Evolutionary conservation across 2,888 invertebrate species (phyloP), one percentile per base, ranked within the genome.

Genomic region (Linnaemya tessellans): DNA sequence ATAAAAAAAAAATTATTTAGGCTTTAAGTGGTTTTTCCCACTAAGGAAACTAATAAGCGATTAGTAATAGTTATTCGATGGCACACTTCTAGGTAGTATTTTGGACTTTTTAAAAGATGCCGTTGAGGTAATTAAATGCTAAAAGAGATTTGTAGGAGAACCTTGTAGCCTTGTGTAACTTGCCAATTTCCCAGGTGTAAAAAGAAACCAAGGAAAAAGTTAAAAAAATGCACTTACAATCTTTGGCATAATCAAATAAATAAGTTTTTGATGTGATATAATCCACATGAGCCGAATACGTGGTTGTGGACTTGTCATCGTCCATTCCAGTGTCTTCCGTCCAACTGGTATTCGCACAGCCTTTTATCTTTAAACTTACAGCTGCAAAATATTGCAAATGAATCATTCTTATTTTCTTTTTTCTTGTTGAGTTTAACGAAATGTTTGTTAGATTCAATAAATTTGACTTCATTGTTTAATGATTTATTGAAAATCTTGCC

Each of bases 211-310:
- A 38, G 3, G 0, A 25, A 5, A 46, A 15, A 13, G 5, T 4
- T 2, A 1, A 7, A 18, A 43, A 56, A 15, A 20, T 56, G 46
- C 30, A 58, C 75, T 77, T 56, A 65, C 54, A 20, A 0, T 3
- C 3, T 65, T 18, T 1, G 13, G 15, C 10, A 5, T n/a, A 18
- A 30, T 4, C 15, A 58, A 78, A 41, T 67, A 78, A 68, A 25
- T 54, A 51, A 38, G 18, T 67, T 60, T 60, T 18, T 10, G 43
- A 13, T 62, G 92, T 92, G 22, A 94, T 89, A 87, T 94, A 94
- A 58, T 91, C 90, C 58, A 90, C 90, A 15, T 84, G 88, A 3
- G 88, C 91, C 3, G 49, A 38, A 70, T 70, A 91, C 3, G n/a
- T 41, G 7, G 71, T 77, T 8, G 0, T 8, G 41, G 11, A 62